These are phyloP conservation scores for Meghimatium bilineatum DNA, from an alignment of 2,888 invertebrate genomes.

Conservation along the genomic window DNA sequence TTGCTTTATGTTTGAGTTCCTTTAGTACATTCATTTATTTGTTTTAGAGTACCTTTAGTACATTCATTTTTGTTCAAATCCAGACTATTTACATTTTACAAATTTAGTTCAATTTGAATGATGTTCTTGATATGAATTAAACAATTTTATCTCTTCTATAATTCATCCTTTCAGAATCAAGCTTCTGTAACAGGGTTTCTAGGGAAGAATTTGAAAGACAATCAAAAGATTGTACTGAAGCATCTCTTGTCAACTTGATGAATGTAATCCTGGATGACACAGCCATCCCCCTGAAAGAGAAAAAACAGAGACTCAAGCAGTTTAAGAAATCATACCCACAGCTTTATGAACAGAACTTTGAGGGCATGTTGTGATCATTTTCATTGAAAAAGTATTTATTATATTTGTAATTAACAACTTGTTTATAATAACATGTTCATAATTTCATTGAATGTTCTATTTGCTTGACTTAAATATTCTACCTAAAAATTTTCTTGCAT, in stretches of 20 bases:
- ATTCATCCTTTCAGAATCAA: slow-evolving; percentile 61
- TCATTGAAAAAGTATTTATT: neutral
- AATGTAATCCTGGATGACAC: slow-evolving; percentile 75
- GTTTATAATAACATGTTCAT: neutral
- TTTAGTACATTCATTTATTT: too few species aligned
- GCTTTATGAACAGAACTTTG: slow-evolving; percentile 71
- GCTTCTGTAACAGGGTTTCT: slow-evolving; percentile 66
- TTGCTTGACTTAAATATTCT: too few species aligned
- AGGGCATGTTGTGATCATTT: slow-evolving; percentile 59
- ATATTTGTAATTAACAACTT: slow-evolving; percentile 4
- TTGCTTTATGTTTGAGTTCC: too few species aligned
- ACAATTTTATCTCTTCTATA: neutral
- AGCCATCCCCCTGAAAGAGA: slow-evolving; percentile 72
- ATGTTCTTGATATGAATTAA: neutral
- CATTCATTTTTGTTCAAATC: too few species aligned
- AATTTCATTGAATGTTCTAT: too few species aligned
- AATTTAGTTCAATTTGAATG: neutral
- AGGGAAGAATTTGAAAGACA: slow-evolving; percentile 65
- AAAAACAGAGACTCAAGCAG: slow-evolving; percentile 73
- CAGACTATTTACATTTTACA: too few species aligned
- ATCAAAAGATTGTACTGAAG: slow-evolving; percentile 66
- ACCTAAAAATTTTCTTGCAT: too few species aligned
- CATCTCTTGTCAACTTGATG: slow-evolving; percentile 71
- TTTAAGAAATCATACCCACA: slow-evolving; percentile 74
- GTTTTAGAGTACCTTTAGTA: too few species aligned